Evolutionary conservation across 2,113 vertebrate species (phyloP).

Genomic region (Litocranius walleri): DNA sequence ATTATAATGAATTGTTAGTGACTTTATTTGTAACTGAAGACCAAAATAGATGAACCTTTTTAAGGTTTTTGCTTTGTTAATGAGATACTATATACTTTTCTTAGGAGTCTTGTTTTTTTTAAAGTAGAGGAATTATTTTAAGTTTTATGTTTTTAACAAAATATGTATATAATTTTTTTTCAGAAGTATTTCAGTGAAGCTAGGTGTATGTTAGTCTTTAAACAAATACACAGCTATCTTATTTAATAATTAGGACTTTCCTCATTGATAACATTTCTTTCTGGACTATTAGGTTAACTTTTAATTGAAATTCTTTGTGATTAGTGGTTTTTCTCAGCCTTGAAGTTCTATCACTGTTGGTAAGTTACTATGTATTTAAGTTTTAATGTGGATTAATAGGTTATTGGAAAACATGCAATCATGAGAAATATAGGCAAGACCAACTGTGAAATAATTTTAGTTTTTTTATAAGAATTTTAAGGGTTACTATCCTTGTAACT

Average conservation of each 20-base stretch:
- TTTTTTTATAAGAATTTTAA: slow-evolving; percentile 42
- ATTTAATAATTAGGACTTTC: background rate
- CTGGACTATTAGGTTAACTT: background rate
- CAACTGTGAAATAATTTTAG: slow-evolving; percentile 8
- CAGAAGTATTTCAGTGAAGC: background rate
- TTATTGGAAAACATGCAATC: slow-evolving; percentile 14
- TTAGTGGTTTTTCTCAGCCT: slow-evolving; percentile 13
- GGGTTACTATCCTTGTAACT: slow-evolving; percentile 38
- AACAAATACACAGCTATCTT: background rate
- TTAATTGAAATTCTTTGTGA: background rate
- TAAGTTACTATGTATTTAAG: slow-evolving; percentile 29
- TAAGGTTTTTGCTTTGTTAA: slow-evolving; percentile 22
- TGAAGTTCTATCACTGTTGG: slow-evolving; percentile 4
- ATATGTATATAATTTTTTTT: background rate
- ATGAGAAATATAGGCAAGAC: slow-evolving; percentile 10
- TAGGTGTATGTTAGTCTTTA: background rate
- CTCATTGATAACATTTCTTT: background rate
- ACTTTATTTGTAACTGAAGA: slow-evolving; percentile 26
- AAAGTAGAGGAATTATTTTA: background rate
- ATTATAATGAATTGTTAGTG: background rate
- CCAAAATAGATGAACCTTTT: background rate
- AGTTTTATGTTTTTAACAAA: slow-evolving; percentile 22
- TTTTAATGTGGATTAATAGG: slow-evolving; percentile 38
- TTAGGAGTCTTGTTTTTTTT: background rate
- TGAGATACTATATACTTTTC: background rate